Percentiles rank a stretch among this genome's conserved stretches.
Conservation (phyloP, 2,888 invertebrate species). For the Drosophila mimetica region DNA sequence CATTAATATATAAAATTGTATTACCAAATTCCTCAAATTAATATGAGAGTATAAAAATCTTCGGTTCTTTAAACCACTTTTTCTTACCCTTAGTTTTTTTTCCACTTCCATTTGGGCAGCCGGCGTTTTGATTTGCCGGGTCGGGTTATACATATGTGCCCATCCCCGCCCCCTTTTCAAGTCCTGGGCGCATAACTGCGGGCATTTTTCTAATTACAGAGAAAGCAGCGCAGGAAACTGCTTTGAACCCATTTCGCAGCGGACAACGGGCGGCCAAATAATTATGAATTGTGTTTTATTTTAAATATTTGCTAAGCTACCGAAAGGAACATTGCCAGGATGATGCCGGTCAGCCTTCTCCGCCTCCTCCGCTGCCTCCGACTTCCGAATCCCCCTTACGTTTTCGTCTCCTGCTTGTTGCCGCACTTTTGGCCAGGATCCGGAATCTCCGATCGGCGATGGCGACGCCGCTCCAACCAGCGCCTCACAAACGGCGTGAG, state of each 20-base stretch:
- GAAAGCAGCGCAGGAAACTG: constrained; percentile 28
- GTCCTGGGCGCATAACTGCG: constrained; percentile 50
- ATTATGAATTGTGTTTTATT: constrained; percentile 69
- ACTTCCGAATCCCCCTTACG: constrained; percentile 49
- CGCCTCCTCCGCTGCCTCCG: background rate
- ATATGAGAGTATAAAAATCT: background rate
- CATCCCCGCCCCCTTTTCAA: background rate
- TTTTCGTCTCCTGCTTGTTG: constrained; percentile 59
- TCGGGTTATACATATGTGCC: constrained; percentile 9
- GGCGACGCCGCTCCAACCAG: constrained; percentile 82
- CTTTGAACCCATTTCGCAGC: constrained; percentile 66
- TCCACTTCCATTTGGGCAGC: constrained; percentile 20
- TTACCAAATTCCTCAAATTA: no score
- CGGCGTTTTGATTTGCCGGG: constrained; percentile 58
- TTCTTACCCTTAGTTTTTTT: background rate
- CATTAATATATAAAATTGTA: no score
- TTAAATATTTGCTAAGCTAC: constrained; percentile 69
- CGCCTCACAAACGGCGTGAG: constrained; percentile 90
- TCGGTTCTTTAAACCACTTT: background rate
- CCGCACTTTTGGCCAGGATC: constrained; percentile 25
- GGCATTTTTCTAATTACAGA: constrained; percentile 74
- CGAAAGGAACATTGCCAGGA: constrained; percentile 59
- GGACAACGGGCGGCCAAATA: constrained; percentile 36
- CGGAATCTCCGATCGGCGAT: constrained; percentile 47
- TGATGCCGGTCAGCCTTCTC: constrained; percentile 4